Conservation (phyloP, 1,140 invertebrate species). For the Orius insidiosus region DNA sequence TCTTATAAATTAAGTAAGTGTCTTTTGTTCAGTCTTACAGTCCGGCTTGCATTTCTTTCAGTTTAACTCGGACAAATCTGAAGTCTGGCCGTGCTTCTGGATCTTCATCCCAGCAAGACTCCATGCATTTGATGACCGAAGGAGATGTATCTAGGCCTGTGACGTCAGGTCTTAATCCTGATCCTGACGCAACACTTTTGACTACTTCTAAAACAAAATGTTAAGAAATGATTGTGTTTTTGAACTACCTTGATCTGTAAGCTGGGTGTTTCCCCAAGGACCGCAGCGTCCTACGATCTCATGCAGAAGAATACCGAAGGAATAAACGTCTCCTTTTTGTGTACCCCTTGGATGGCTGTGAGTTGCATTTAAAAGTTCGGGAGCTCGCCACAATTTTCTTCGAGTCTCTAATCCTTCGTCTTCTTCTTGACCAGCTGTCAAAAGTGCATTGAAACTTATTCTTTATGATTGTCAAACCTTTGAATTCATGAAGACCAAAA, state of each 20-base stretch:
- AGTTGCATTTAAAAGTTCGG: slow-evolving; percentile 39
- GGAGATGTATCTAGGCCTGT: slow-evolving; percentile 24
- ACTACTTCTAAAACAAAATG: slow-evolving; percentile 18
- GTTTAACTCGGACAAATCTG: slow-evolving; percentile 42
- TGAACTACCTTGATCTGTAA: slow-evolving; percentile 37
- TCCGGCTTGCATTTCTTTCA: slow-evolving; percentile 61
- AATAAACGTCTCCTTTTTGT: slow-evolving; percentile 55
- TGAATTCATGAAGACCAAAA: slow-evolving; percentile 59
- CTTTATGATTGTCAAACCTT: slow-evolving; percentile 29
- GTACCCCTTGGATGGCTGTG: slow-evolving; percentile 32
- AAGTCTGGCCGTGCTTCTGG: slow-evolving; percentile 51
- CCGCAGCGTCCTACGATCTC: slow-evolving; percentile 48
- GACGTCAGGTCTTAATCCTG: slow-evolving; percentile 17
- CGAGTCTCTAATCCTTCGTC: slow-evolving; percentile 29
- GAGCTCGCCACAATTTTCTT: slow-evolving; percentile 44
- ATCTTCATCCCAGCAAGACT: slow-evolving; percentile 60
- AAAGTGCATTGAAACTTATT: not conserved
- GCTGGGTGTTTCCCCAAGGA: slow-evolving; percentile 45
- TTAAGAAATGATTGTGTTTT: not conserved
- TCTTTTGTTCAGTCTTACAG: slow-evolving; percentile 33
- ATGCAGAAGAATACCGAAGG: slow-evolving; percentile 49
- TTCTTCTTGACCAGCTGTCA: slow-evolving; percentile 33
- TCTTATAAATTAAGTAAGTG: not conserved
- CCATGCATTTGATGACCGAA: slow-evolving; percentile 42
- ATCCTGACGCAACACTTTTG: slow-evolving; percentile 21